Evolutionary conservation across 2,113 vertebrate species (phyloP).

Genomic region (Corythornis vintsioides): DNA sequence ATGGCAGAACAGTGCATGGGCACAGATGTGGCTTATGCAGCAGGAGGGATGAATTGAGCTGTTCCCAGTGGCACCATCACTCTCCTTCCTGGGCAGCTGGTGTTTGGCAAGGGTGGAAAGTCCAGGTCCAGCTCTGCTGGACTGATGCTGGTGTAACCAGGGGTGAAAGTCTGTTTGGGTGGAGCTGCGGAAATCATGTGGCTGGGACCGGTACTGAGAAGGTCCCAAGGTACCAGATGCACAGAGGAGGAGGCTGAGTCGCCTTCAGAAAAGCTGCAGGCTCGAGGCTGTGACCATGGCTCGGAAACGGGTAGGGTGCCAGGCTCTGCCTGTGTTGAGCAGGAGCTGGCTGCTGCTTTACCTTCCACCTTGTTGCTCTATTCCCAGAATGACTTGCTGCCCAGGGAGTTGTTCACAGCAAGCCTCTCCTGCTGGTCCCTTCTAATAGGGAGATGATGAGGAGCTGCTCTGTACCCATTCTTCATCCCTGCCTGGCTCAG

Average conservation of each 20-base stretch:
- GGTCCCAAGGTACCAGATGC: neutral
- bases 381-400: neutral
- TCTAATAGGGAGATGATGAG: rapidly evolving
- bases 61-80: neutral
- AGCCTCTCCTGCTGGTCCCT: neutral
- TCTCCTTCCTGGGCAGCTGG: neutral
- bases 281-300: slow-evolving; percentile 10
- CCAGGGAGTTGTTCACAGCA: neutral
- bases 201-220: neutral
- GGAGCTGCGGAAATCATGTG: slow-evolving; percentile 7
- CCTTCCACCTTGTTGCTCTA: neutral
- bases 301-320: slow-evolving; percentile 47
- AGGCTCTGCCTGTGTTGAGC: neutral
- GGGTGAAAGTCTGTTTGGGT: slow-evolving; percentile 25
- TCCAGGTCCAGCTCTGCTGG: rapidly evolving
- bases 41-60: neutral
- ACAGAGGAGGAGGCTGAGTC: neutral
- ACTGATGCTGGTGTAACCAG: neutral
- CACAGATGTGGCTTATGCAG: rapidly evolving
- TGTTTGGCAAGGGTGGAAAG: neutral
- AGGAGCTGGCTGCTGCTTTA: neutral
- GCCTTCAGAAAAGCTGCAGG: neutral
- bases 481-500: neutral
- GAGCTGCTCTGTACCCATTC: neutral
- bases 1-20: rapidly evolving